These are phyloP conservation scores for Sciaenops ocellatus DNA, from an alignment of 2,797 vertebrate species.

Conservation along the genomic window DNA sequence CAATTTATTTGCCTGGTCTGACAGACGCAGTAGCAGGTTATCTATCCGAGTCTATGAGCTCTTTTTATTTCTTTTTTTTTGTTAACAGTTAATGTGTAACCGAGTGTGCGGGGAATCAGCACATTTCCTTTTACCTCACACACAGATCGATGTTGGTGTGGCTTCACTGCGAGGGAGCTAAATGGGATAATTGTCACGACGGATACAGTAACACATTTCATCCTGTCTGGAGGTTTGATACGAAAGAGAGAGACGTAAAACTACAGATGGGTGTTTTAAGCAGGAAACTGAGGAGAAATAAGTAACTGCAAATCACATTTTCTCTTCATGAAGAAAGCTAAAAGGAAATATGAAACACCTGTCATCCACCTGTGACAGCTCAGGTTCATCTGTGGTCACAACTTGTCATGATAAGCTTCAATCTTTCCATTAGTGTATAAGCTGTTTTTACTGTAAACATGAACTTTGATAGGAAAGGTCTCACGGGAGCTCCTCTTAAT, in stretches of 20 bases:
- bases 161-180: slow-evolving; percentile 53
- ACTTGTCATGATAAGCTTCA: slow-evolving; percentile 22
- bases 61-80: slow-evolving; percentile 82
- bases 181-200: slow-evolving; percentile 82
- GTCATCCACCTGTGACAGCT: not conserved
- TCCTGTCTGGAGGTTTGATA: slow-evolving; percentile 19
- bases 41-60: slow-evolving; percentile 77
- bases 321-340: not conserved
- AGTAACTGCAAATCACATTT: not conserved
- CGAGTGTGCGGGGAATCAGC: slow-evolving; percentile 78
- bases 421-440: slow-evolving; percentile 25
- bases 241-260: slow-evolving; percentile 5
- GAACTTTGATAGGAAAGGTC: slow-evolving; percentile 58
- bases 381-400: slow-evolving; percentile 5
- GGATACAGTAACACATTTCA: slow-evolving; percentile 45
- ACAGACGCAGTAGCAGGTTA: slow-evolving; percentile 83
- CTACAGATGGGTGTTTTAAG: not conserved
- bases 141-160: slow-evolving; percentile 77
- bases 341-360: not conserved
- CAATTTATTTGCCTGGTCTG: slow-evolving; percentile 77
- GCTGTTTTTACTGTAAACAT: slow-evolving; percentile 63
- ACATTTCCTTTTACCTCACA: slow-evolving; percentile 83
- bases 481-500: slow-evolving; percentile 45
- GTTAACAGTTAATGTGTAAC: slow-evolving; percentile 87
- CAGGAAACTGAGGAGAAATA: not conserved